Evolutionary conservation across 1,140 invertebrate species (phyloP).

Genomic region (Gonioctena quinquepunctata): DNA sequence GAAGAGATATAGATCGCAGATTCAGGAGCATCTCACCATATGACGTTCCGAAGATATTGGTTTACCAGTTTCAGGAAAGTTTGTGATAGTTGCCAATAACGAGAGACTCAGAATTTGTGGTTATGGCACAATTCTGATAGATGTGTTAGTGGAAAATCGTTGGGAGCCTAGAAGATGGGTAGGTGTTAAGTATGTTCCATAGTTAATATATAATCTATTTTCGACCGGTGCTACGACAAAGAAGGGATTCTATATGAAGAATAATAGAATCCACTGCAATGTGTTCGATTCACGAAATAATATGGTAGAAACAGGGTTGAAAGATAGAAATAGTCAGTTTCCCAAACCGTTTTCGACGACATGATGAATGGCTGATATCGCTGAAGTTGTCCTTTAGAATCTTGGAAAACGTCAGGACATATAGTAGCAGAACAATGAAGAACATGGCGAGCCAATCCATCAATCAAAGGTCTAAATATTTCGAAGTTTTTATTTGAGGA

Average conservation of each 20-base stretch:
- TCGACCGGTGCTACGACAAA: not conserved
- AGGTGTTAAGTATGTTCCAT: not conserved
- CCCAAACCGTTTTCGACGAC: not conserved
- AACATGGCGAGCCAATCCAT: too few species aligned
- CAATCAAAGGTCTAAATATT: too few species aligned
- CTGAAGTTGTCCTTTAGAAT: too few species aligned
- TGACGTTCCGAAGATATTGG: not conserved
- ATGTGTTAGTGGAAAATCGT: not conserved
- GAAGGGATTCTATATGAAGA: not conserved
- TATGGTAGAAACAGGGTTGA: not conserved
- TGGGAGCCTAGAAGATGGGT: not conserved
- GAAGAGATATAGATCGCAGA: not conserved
- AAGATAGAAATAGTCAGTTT: not conserved
- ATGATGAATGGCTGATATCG: too few species aligned
- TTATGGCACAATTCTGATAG: not conserved
- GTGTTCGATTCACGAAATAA: not conserved
- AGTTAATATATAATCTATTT: not conserved
- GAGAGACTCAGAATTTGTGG: not conserved
- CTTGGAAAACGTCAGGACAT: too few species aligned
- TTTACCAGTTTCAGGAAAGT: not conserved
- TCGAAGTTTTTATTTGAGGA: too few species aligned
- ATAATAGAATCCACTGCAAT: not conserved
- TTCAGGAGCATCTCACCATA: too few species aligned
- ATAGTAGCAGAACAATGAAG: too few species aligned
- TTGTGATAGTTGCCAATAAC: not conserved